Conservation (phyloP, 2,797 vertebrate genomes). For the Aldrovandia affinis region DNA sequence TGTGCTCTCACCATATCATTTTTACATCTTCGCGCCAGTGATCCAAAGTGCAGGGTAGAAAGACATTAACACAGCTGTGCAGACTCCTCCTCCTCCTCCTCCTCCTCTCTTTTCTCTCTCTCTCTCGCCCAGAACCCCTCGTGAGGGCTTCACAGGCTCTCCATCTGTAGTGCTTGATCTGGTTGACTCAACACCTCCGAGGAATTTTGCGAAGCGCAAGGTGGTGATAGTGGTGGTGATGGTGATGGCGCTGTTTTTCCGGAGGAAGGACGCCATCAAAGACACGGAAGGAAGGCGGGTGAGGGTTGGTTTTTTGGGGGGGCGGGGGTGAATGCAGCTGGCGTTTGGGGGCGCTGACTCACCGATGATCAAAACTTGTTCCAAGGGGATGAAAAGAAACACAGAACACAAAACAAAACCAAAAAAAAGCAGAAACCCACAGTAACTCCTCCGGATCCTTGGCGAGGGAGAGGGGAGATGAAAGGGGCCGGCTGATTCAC, state of each 20-base stretch:
- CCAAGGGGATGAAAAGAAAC: constrained; percentile 8
- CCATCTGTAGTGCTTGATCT: neutral
- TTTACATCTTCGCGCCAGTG: neutral
- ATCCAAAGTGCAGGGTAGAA: neutral
- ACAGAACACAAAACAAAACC: neutral
- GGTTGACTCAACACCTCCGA: neutral
- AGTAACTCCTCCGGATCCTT: neutral
- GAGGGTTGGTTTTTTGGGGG: neutral
- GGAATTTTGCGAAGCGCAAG: neutral
- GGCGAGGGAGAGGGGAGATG: neutral
- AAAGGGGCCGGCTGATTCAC: neutral
- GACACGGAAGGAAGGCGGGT: neutral
- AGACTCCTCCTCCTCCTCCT: neutral
- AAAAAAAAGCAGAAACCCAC: constrained; percentile 11
- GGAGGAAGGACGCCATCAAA: neutral
- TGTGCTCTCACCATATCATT: neutral
- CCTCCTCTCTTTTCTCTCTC: too few species aligned
- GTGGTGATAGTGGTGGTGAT: neutral
- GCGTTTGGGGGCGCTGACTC: neutral
- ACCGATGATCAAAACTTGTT: neutral
- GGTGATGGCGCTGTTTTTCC: neutral
- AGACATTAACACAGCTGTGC: neutral
- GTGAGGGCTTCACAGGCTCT: neutral
- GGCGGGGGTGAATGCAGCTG: neutral
- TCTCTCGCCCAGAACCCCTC: neutral